A percentile compares a stretch with the other conserved stretches of the same genome.
Evolutionary conservation across 2,113 vertebrate species (phyloP).

Genomic region (Leiothrix lutea): DNA sequence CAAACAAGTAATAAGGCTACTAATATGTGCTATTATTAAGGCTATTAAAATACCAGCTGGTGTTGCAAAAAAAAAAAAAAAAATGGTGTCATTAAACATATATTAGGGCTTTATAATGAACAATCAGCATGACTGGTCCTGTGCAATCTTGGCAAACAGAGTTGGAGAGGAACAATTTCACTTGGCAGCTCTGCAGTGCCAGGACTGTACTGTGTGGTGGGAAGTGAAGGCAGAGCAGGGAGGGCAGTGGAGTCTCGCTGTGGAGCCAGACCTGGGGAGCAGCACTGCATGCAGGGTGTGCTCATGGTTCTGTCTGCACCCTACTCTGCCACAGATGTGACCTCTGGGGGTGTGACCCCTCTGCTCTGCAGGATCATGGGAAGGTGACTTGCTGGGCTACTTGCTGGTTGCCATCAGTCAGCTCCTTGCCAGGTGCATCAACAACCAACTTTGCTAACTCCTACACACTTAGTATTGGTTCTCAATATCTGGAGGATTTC

Average conservation of each 20-base stretch:
- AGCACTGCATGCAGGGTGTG: not conserved
- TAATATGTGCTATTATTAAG: not conserved
- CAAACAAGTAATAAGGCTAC: not conserved
- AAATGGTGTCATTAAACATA: not conserved
- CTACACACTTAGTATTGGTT: not conserved
- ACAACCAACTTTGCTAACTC: not conserved
- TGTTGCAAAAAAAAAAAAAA: not conserved
- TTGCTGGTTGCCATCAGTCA: not conserved
- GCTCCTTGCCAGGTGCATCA: not conserved
- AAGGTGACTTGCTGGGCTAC: not conserved
- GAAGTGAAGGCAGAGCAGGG: not conserved
- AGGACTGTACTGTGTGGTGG: not conserved
- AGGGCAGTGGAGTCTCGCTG: accelerated
- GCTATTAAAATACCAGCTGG: not conserved
- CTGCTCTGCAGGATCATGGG: not conserved
- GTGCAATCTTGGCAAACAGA: not conserved
- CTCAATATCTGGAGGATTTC: not conserved
- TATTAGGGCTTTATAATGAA: not conserved
- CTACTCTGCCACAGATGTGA: accelerated
- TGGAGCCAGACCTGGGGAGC: not conserved
- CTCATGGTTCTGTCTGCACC: accelerated
- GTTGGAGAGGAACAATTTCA: accelerated
- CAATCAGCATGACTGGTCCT: not conserved
- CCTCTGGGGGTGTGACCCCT: not conserved
- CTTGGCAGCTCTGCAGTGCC: not conserved